Evolutionary conservation across 2,797 vertebrate species (phyloP).

Genomic region (Dermochelys coriacea): DNA sequence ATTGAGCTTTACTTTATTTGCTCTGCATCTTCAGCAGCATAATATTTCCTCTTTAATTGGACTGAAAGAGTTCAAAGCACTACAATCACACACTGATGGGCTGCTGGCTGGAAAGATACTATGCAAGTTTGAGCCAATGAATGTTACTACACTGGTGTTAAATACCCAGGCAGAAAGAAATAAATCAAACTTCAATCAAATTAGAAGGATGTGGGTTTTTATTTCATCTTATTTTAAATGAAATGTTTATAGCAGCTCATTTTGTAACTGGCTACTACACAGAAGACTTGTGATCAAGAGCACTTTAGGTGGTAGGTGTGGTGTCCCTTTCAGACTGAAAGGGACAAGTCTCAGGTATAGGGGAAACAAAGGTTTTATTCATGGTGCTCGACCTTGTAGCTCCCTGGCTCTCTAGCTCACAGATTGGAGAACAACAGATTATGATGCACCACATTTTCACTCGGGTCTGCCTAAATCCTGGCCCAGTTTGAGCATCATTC

Average conservation of each 20-base stretch:
- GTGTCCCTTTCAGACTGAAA: background rate
- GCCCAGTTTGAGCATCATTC: background rate
- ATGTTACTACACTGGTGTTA: fast-evolving
- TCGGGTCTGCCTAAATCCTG: background rate
- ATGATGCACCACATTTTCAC: background rate
- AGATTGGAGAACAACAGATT: background rate
- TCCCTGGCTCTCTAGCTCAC: background rate
- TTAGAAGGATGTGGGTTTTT: background rate
- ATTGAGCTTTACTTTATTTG: background rate
- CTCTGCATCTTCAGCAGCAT: background rate
- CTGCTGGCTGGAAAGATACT: fast-evolving
- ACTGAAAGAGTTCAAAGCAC: background rate
- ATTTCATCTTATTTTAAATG: background rate
- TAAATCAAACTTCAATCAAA: background rate
- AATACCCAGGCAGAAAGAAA: background rate
- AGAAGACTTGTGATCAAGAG: background rate
- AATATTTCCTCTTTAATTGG: background rate
- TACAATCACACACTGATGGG: background rate
- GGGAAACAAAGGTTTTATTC: background rate
- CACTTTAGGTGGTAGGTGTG: background rate
- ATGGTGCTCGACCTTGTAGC: background rate
- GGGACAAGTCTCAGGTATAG: background rate
- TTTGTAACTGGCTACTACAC: background rate
- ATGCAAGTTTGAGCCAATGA: background rate
- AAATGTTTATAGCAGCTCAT: background rate